Evolutionary conservation across 2,888 invertebrate genomes (phyloP).

Genomic region (Aplocera efformata): DNA sequence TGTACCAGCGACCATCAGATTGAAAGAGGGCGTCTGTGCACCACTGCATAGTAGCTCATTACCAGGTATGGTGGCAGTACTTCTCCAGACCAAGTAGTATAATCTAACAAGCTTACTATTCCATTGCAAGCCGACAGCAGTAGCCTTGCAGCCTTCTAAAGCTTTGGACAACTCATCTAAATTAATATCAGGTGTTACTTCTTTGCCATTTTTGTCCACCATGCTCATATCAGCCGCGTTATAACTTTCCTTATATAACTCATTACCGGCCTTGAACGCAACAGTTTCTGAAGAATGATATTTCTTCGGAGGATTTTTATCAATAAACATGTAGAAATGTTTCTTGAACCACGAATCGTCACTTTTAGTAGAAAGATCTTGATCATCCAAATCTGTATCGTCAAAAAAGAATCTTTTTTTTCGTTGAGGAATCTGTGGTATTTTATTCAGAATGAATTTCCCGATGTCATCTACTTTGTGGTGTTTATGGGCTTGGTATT

Average conservation of each 20-base stretch:
- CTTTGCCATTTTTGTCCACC: not conserved
- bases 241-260: not conserved
- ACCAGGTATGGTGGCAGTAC: too few relatives aligned
- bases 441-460: constrained; percentile 61
- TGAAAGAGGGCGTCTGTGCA: too few relatives aligned
- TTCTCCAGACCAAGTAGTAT: too few relatives aligned
- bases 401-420: constrained; percentile 43
- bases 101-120: too few relatives aligned
- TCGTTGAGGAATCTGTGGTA: constrained; percentile 45
- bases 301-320: constrained; percentile 51
- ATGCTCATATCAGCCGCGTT: too few relatives aligned
- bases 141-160: constrained; percentile 4
- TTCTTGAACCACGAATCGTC: constrained; percentile 65
- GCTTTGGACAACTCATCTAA: constrained; percentile 22
- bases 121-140: too few relatives aligned
- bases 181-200: constrained; percentile 9
- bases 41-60: too few relatives aligned
- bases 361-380: constrained; percentile 57
- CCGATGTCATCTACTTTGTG: constrained; percentile 69
- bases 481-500: constrained; percentile 66
- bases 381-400: constrained; percentile 50
- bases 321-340: constrained; percentile 58
- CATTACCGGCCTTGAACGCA: constrained; percentile 35
- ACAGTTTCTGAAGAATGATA: constrained; percentile 55
- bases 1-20: too few relatives aligned